phyloP scores from a whole-genome alignment of 2,888 invertebrate genomes.

The Plebejus argus region DNA sequence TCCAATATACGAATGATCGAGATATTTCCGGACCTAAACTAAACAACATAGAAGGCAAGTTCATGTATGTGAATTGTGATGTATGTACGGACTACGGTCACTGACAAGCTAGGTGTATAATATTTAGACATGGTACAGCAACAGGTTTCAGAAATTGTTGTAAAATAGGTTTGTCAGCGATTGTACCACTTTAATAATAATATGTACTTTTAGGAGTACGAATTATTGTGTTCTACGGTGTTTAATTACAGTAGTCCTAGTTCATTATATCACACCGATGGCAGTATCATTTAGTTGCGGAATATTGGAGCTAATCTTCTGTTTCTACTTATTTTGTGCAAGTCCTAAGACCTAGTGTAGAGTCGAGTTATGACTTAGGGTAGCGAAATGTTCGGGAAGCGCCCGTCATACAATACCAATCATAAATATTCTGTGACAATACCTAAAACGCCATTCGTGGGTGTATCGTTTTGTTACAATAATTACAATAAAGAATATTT shows the following conservation, averaged over 20 bases:
- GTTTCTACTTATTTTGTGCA: not conserved
- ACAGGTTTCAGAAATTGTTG: not conserved
- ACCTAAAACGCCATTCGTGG: no score
- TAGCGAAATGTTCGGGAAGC: not conserved
- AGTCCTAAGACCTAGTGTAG: not conserved
- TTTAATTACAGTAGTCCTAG: not conserved
- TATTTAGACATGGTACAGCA: not conserved
- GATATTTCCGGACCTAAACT: not conserved
- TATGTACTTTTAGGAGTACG: not conserved
- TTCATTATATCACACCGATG: not conserved
- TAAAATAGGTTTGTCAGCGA: not conserved
- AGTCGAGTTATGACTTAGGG: not conserved
- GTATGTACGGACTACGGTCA: not conserved
- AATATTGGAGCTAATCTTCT: not conserved
- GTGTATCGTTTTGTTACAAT: no score
- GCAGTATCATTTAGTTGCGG: not conserved
- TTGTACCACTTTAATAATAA: not conserved
- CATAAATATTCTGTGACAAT: no score
- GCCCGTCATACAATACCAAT: no score
- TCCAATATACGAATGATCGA: constrained; percentile 17
- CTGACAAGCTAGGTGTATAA: not conserved
- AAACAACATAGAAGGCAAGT: not conserved
- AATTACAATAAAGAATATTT: no score
- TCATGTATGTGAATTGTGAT: no score
- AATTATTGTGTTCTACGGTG: not conserved